phyloP scores from a whole-genome alignment of 2,888 invertebrate genomes.

The Caenorhabditis sp. region DNA sequence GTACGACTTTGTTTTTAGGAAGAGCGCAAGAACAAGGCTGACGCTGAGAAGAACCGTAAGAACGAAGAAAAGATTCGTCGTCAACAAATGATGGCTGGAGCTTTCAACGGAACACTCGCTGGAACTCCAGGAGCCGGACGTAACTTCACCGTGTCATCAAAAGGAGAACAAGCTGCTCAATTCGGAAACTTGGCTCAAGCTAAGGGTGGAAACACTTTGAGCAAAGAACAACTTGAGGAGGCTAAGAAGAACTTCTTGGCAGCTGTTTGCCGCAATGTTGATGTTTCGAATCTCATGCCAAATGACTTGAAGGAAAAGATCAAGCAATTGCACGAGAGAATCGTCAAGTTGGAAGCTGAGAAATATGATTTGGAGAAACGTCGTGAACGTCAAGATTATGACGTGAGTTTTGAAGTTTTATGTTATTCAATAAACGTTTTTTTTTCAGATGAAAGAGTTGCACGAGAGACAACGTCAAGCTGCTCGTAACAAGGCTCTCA shows the following conservation, averaged over 20 bases:
- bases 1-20: constrained; percentile 42
- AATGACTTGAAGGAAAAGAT: constrained; percentile 70
- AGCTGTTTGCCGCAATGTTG: constrained; percentile 63
- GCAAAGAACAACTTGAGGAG: constrained; percentile 65
- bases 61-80: constrained; percentile 71
- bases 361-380: constrained; percentile 71
- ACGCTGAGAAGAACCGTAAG: constrained; percentile 69
- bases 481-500: constrained; percentile 70
- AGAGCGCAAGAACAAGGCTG: constrained; percentile 54
- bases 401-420: constrained; percentile 47
- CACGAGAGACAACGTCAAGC: constrained; percentile 69
- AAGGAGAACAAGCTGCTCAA: constrained; percentile 56
- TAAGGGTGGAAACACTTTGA: constrained; percentile 40
- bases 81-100: constrained; percentile 71
- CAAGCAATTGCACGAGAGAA: constrained; percentile 68
- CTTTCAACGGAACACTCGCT: constrained; percentile 60
- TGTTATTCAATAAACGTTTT: constrained; percentile 9
- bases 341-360: constrained; percentile 70
- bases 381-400: constrained; percentile 71
- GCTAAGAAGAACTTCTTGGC: constrained; percentile 67
- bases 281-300: constrained; percentile 68
- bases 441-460: constrained; percentile 68
- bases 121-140: constrained; percentile 55
- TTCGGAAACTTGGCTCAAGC: constrained; percentile 58
- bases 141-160: constrained; percentile 64